Evolutionary conservation across 2,797 vertebrate species (phyloP).

Genomic region (Choloepus didactylus): DNA sequence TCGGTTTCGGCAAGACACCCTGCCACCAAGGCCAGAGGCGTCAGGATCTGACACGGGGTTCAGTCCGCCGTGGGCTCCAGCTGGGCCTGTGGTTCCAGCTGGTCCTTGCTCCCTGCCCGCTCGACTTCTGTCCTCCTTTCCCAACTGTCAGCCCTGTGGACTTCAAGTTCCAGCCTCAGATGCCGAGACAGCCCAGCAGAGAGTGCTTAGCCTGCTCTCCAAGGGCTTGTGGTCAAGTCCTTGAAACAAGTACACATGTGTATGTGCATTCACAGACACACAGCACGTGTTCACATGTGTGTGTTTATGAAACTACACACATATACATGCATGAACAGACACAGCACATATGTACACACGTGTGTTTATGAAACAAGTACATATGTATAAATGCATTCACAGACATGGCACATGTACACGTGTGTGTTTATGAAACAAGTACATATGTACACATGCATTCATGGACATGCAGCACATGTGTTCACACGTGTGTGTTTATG

Average conservation of each 20-base stretch:
- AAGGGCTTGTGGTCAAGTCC: background rate
- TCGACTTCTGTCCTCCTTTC: background rate
- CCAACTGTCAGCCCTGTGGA: accelerated
- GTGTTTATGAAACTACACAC: too few relatives aligned
- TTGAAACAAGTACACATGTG: background rate
- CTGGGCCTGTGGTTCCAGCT: background rate
- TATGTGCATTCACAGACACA: background rate
- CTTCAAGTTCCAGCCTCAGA: background rate
- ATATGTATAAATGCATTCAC: too few relatives aligned
- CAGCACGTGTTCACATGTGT: too few relatives aligned
- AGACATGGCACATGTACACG: too few relatives aligned
- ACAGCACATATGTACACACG: too few relatives aligned
- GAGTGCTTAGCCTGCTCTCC: background rate
- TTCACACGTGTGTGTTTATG: too few relatives aligned
- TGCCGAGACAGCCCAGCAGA: accelerated
- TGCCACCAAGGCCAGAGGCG: too few relatives aligned
- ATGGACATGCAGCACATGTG: too few relatives aligned
- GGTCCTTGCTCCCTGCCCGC: background rate
- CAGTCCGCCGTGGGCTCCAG: background rate
- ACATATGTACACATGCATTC: too few relatives aligned
- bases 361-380: too few relatives aligned
- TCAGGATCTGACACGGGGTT: background rate
- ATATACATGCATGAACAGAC: too few relatives aligned
- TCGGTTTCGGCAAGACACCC: accelerated
- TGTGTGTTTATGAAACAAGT: too few relatives aligned